Percentiles rank a stretch among this genome's conserved stretches.
These are phyloP conservation scores for Melinaea menophilus DNA, from an alignment of 2,888 invertebrate species.

Conservation along the genomic window DNA sequence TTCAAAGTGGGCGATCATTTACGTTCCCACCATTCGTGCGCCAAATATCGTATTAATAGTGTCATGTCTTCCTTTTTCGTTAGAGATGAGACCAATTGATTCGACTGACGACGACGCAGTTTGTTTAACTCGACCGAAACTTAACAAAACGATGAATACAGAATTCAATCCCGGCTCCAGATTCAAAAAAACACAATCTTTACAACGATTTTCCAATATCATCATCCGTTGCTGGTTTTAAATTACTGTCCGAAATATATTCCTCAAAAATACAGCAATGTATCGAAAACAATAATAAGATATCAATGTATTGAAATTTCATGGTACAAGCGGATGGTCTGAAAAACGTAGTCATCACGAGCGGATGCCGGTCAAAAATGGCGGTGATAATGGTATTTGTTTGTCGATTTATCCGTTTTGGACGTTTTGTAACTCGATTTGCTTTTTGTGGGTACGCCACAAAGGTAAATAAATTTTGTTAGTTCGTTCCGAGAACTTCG, in stretches of 20 bases:
- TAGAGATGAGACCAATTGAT: conserved; percentile 64
- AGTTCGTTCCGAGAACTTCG: conserved; percentile 56
- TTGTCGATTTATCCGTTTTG: conserved; percentile 75
- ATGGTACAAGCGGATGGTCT: conserved; percentile 38
- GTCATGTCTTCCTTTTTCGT: conserved; percentile 46
- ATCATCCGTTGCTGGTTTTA: conserved; percentile 38
- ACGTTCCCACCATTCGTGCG: conserved; percentile 42
- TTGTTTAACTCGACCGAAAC: conserved; percentile 69
- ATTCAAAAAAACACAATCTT: conserved; percentile 24
- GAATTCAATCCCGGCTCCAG: conserved; percentile 57
- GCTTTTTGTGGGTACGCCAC: conserved; percentile 66
- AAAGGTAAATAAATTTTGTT: conserved; percentile 73
- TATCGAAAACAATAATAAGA: conserved; percentile 1
- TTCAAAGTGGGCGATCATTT: conserved; percentile 29
- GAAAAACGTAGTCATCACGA: conserved; percentile 73
- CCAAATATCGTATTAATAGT: conserved; percentile 30
- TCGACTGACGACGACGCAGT: conserved; percentile 57
- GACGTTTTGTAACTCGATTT: conserved; percentile 70
- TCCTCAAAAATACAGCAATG: conserved; percentile 38
- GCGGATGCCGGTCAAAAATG: conserved; percentile 68
- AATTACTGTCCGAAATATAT: neutral
- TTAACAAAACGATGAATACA: conserved; percentile 67
- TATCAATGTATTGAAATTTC: conserved; percentile 8
- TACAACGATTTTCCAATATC: neutral
- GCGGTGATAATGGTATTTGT: conserved; percentile 75